phyloP scores from a whole-genome alignment of 2,797 vertebrate genomes.

The Rhincodon typus region DNA sequence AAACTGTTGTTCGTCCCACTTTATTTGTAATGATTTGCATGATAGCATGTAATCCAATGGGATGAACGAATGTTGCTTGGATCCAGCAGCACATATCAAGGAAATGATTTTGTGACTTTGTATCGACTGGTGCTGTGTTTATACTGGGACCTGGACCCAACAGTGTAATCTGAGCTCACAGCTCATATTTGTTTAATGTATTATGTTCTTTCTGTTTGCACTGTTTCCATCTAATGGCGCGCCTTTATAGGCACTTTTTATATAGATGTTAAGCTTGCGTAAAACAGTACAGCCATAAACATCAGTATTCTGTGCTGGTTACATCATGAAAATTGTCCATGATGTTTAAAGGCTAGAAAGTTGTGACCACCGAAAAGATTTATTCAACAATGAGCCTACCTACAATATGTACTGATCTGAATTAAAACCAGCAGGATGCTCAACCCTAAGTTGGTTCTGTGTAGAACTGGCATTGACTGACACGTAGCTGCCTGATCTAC shows the following conservation, averaged over 20 bases:
- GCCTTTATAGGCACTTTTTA: background rate
- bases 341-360: background rate
- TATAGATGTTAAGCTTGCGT: too few relatives aligned
- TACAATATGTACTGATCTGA: background rate
- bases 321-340: background rate
- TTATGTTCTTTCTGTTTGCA: background rate
- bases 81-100: background rate
- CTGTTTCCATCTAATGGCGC: background rate
- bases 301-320: background rate
- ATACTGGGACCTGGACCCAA: background rate
- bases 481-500: background rate
- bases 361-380: background rate
- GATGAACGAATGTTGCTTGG: background rate
- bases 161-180: background rate
- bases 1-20: conserved; percentile 16
- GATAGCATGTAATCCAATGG: background rate
- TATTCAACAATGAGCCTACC: background rate
- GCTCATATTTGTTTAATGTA: background rate
- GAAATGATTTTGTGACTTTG: background rate
- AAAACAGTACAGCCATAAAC: background rate
- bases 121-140: background rate
- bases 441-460: background rate
- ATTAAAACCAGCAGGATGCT: background rate
- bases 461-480: conserved; percentile 9
- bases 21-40: background rate